Conservation (phyloP, 2,888 invertebrate genomes). For the Eupeodes latifasciatus region DNA sequence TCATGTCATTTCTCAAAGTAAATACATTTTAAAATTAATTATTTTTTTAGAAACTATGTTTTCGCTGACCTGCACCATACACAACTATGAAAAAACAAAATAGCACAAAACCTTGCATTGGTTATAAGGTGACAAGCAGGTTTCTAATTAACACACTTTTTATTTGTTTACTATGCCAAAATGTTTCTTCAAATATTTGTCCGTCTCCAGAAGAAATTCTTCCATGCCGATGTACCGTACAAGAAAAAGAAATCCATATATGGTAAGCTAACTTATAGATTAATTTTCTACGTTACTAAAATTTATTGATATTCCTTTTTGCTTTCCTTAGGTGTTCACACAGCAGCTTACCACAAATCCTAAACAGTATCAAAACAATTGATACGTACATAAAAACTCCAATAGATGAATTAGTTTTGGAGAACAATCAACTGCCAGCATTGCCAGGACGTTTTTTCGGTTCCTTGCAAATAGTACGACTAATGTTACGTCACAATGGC, state of each 20-base stretch:
- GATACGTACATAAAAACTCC: constrained; percentile 87
- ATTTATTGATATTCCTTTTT: background rate
- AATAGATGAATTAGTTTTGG: constrained; percentile 93
- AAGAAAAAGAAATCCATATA: constrained; percentile 92
- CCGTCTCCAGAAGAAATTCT: constrained; percentile 91
- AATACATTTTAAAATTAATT: too few species aligned
- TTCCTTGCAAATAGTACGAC: constrained; percentile 89
- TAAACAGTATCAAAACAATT: constrained; percentile 89
- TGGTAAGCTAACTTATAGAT: constrained; percentile 86
- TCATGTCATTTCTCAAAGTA: too few species aligned
- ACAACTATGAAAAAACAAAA: constrained; percentile 61
- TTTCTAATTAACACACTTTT: constrained; percentile 12
- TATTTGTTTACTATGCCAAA: constrained; percentile 27
- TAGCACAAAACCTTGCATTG: constrained; percentile 14
- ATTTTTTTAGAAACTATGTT: constrained; percentile 64
- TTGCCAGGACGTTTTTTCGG: constrained; percentile 93
- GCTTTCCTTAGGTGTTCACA: constrained; percentile 92
- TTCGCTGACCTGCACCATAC: constrained; percentile 30
- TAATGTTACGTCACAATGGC: constrained; percentile 93
- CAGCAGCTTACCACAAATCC: constrained; percentile 91
- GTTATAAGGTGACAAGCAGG: constrained; percentile 20
- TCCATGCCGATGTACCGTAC: constrained; percentile 92
- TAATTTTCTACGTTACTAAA: background rate
- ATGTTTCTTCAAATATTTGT: constrained; percentile 84
- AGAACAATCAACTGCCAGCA: constrained; percentile 93